Conservation (phyloP, 2,797 vertebrate genomes). For the Enteromius radiatus region DNA sequence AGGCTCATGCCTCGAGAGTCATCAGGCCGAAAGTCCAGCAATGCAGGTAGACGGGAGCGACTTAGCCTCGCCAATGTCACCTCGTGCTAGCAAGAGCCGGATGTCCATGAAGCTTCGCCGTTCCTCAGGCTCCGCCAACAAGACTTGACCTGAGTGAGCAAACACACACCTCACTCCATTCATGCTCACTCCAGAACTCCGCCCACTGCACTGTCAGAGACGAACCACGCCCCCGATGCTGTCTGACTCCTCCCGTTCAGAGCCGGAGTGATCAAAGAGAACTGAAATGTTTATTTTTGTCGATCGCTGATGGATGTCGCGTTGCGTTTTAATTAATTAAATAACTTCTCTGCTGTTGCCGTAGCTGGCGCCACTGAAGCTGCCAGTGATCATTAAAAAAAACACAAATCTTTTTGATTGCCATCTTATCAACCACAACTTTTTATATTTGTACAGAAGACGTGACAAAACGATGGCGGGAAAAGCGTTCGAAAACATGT, state of each 20-base stretch:
- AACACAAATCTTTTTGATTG: conserved; percentile 21
- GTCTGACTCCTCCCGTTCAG: conserved; percentile 24
- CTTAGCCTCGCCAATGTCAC: conserved; percentile 94
- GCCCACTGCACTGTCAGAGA: conserved; percentile 29
- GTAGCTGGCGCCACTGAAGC: conserved; percentile 41
- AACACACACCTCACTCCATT: conserved; percentile 4
- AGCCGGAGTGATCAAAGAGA: conserved; percentile 35
- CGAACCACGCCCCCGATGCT: background rate
- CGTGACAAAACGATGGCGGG: conserved; percentile 23
- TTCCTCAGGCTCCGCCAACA: conserved; percentile 97
- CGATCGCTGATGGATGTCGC: conserved; percentile 5
- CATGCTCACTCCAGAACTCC: conserved; percentile 14
- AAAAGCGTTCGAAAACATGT: background rate
- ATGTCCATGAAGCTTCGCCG: conserved; percentile 99
- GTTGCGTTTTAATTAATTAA: conserved; percentile 42
- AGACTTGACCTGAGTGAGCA: conserved; percentile 79
- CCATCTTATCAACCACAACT: conserved; percentile 35
- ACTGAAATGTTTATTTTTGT: conserved; percentile 38
- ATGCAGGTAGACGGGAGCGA: conserved; percentile 85
- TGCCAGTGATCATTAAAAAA: conserved; percentile 19
- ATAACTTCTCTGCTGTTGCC: conserved; percentile 39
- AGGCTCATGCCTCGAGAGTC: conserved; percentile 93
- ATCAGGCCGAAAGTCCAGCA: conserved; percentile 87
- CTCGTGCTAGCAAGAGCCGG: conserved; percentile 98
- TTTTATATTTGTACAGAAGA: conserved; percentile 53